Percentiles rank a stretch among this genome's conserved stretches.
phyloP scores from a whole-genome alignment of 2,797 vertebrate species.

The Delichon dasypus region DNA sequence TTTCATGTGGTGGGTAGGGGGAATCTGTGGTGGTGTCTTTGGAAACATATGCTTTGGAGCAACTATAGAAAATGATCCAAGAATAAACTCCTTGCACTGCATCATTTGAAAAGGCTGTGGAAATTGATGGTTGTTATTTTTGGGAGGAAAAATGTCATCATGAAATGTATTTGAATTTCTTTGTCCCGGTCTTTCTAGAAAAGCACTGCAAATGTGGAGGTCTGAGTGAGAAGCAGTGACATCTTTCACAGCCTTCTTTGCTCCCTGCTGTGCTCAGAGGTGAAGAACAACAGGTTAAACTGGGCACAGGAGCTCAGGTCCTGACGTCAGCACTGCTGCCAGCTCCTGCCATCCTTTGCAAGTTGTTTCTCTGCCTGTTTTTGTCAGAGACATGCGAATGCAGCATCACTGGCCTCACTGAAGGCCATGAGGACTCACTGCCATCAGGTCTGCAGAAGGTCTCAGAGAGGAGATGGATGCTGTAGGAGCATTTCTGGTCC shows the following conservation, averaged over 20 bases:
- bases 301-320: not conserved
- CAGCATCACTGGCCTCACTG: rapidly evolving
- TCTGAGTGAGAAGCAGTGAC: not conserved
- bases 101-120: not conserved
- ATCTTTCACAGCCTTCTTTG: not conserved
- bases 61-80: rapidly evolving
- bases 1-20: not conserved
- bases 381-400: not conserved
- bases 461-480: rapidly evolving
- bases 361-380: not conserved
- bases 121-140: not conserved
- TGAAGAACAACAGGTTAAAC: not conserved
- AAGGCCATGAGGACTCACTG: rapidly evolving
- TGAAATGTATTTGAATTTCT: not conserved
- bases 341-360: not conserved
- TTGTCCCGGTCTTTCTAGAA: not conserved
- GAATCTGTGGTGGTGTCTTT: not conserved
- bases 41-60: not conserved
- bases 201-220: not conserved
- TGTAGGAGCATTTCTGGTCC: not conserved
- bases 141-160: not conserved
- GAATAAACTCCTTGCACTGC: not conserved
- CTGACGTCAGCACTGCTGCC: not conserved
- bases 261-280: rapidly evolving
- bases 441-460: not conserved